Percentiles rank a stretch among this genome's conserved stretches.
phyloP scores from a whole-genome alignment of 2,797 vertebrate genomes.

The Micromesistius poutassou region DNA sequence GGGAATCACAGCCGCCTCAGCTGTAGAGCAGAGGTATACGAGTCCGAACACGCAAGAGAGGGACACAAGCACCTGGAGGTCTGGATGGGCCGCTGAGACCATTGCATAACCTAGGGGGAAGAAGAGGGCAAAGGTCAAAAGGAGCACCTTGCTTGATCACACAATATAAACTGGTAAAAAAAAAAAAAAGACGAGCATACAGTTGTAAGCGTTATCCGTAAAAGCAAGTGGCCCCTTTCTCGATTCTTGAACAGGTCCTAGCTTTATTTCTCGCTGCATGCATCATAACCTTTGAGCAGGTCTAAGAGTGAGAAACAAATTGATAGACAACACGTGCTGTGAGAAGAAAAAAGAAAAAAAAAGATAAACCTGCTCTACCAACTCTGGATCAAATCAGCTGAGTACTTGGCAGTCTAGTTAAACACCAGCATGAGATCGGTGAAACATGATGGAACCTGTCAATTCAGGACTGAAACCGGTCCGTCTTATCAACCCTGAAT shows the following conservation, averaged over 20 bases:
- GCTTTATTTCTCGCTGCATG: not conserved
- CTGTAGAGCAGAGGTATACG: conserved; percentile 89
- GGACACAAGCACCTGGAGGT: conserved; percentile 96
- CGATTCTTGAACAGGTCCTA: not conserved
- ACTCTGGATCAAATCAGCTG: conserved; percentile 23
- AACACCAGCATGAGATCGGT: conserved; percentile 11
- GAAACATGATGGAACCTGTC: conserved; percentile 20
- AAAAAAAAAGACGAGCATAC: too few relatives aligned
- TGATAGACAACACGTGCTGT: conserved; percentile 2
- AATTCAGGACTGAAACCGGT: conserved; percentile 8
- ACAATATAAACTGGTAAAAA: not conserved
- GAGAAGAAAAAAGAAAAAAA: not conserved
- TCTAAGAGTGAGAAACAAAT: not conserved
- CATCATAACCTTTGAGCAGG: not conserved
- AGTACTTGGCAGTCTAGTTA: conserved; percentile 12
- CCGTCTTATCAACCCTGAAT: conserved; percentile 3
- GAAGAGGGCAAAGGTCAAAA: conserved; percentile 42
- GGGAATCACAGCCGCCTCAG: conserved; percentile 98
- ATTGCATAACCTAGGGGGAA: conserved; percentile 93
- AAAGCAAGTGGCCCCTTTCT: not conserved
- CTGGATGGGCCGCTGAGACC: conserved; percentile 96
- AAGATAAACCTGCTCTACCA: conserved; percentile 15
- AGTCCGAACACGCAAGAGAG: conserved; percentile 90
- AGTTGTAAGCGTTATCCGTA: not conserved
- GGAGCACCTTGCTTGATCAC: conserved; percentile 19